Evolutionary conservation across 1,140 invertebrate species (phyloP).

Genomic region (Brachionus manjavacas): DNA sequence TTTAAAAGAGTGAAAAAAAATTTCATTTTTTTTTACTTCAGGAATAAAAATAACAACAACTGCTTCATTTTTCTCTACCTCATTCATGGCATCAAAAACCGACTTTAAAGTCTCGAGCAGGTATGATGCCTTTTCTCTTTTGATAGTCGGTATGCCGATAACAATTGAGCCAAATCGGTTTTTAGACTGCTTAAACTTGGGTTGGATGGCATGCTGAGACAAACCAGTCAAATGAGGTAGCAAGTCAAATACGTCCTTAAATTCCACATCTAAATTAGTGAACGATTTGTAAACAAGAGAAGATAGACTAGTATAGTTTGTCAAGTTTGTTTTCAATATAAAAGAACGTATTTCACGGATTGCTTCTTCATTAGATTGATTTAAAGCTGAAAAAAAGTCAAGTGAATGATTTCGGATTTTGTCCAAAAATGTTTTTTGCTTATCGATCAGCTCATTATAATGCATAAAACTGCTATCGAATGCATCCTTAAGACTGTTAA

Average conservation of each 20-base stretch:
- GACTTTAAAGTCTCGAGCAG: conserved; percentile 80
- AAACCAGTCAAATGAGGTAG: conserved; percentile 27
- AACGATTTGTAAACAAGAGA: conserved; percentile 31
- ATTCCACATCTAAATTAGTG: conserved; percentile 40
- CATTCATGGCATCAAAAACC: conserved; percentile 72
- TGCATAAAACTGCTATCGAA: not conserved
- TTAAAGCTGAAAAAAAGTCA: not conserved
- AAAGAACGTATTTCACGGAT: not conserved
- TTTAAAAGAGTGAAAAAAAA: not conserved
- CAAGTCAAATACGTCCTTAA: not conserved
- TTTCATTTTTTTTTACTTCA: conserved; percentile 60
- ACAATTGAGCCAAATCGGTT: conserved; percentile 67
- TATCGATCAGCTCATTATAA: conserved; percentile 4
- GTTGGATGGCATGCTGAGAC: not conserved
- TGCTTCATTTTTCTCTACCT: conserved; percentile 70
- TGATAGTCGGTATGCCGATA: conserved; percentile 81
- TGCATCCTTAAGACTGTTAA: conserved; percentile 2
- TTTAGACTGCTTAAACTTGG: conserved; percentile 36
- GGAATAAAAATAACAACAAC: conserved; percentile 85
- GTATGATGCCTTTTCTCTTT: conserved; percentile 79
- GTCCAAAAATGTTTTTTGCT: conserved; percentile 2
- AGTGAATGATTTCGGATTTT: not conserved
- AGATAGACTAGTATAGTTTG: conserved; percentile 25
- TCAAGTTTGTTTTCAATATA: not conserved
- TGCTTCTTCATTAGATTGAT: not conserved